Evolutionary conservation across 2,113 vertebrate species (phyloP), one percentile per base, ranked within the genome.

Genomic region (Campylomormyrus numenius): DNA sequence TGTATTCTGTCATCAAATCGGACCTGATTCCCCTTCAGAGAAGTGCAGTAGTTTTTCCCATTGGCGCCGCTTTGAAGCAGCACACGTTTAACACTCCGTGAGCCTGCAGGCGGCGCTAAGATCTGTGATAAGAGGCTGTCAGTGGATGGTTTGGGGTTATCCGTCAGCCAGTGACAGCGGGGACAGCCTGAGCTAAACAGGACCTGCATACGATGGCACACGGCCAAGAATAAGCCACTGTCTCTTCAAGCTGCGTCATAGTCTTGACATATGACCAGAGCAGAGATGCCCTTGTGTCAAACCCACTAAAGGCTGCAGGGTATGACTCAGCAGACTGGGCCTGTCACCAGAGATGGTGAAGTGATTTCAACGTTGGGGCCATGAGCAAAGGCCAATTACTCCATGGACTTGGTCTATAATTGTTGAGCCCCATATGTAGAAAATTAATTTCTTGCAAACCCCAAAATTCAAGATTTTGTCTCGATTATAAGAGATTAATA

Each of bases 381-480:
- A 2, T 13, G n/a, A 11, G 9, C n/a, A 66, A 50, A 62, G 58
- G 24, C 24, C 24, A 62, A n/a, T 62, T n/a, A 7, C 24, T 35
- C 66, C 66, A 74, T 6, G 7, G 66, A 70, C 27, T 27, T 70
- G 27, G 66, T 70, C 13, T 42, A 52, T 15, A 52, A 87, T 27
- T 31, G 19, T 27, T 27, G 42, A n/a, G 31, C 7, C 3, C 31
- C 48, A 10, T 77, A 5, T 46, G 35, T 9, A 24, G 85, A 27
- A 90, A 90, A 90, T 87, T 74, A 52, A 87, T 77, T 84, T 52
- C 45, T 90, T 58, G 5, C 83, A 8, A 70, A 35, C n/a, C 35
- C 35, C 56, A 27, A 87, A 87, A 58, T 74, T 49, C 45, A 45
- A 80, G 31, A 27, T 49, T 80, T 87, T 39, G 39, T 88, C 49